Evolutionary conservation across 2,888 invertebrate genomes (phyloP), one percentile per base, ranked within the genome.

Genomic region (Prosapia bicincta): DNA sequence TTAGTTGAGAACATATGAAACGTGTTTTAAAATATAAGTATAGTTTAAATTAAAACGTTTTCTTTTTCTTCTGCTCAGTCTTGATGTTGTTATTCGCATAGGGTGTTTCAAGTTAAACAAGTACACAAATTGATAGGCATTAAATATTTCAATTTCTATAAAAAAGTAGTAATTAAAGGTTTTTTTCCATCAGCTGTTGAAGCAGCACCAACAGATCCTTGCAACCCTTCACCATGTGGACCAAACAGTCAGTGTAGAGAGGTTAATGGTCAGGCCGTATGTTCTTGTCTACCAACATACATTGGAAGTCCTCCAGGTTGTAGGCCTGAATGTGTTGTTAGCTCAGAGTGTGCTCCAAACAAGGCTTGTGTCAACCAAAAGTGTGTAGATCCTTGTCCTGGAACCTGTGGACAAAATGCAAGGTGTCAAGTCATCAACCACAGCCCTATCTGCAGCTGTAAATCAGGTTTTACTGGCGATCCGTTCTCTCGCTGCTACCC

Each of bases 211-310:
- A 72, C 77, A 32, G 78, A 82, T 65, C 93, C 93, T 0, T 95
- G 95, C 82, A 85, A 87, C 78, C 93, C 94, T 71, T 91, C 92
- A 2, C 94, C 94, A 0, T 96, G 95, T 83, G 94, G 95, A 65
- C 90, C 93, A 6, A 94, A 94, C 83, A 93, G 94, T 79, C 88
- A 91, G 81, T 95, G 95, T 82, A 89, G 90, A 81, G 91, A 90
- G 83, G 83, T 89, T 26, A 92, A 92, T 80, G 88, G 88, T 26
- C 91, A 92, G 85, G 90, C 90, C 0, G 88, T 91, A 23, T 94
- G 93, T 83, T 91, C 91, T 71, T 93, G 93, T 82, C 84, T 90
- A 78, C 87, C 88, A 66, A 88, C 88, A 79, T 91, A 90, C 81
- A 87, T 88, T 71, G 92, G 92, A 70, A 86, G 86, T 78, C 92